Evolutionary conservation across 2,888 invertebrate genomes (phyloP), one percentile per base, ranked within the genome.

Genomic region (Harpagoxenus sublaevis): DNA sequence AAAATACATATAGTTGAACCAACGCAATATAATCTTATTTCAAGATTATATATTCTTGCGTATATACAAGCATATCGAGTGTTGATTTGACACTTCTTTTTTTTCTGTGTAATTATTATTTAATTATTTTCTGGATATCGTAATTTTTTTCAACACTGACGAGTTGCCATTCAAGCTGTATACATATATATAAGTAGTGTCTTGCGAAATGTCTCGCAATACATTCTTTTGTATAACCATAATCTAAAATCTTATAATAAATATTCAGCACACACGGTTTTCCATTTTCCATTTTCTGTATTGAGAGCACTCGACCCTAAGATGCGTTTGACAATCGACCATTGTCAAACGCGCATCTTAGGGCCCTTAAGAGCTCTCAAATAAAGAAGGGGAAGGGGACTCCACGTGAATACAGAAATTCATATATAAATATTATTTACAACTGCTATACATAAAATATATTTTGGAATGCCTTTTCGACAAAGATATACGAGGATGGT

Each of bases 241-340:
- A 62, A 12, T 75, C 5, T 18, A 63, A 0, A 75, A 77, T 65
- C 2, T 45, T 66, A 35, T n/a, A 55, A 78, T 78, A 78, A 28
- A 45, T 31, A 78, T 78, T 53, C 42, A 39, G 5, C 9, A 18
- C 12, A 39, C 18, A 68, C 5, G 15, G 15, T 48, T 48, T 48
- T 15, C 48, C 15, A 78, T 66, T 66, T 66, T 15, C 48, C 15
- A 78, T 66, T 66, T 66, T 66, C 9, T 12, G 8, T 55, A 78
- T 55, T 68, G 15, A 31, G n/a, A 66, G n/a, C 23, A 23, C 23
- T 23, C 23, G 23, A 23, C 23, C 23, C 23, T 23, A 23, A 23
- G 23, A 23, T 23, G 23, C 23, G 23, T 23, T 23, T 23, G 23
- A 23, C 23, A 23, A 23, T 23, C 23, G 23, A 23, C 23, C 23